These are phyloP conservation scores for Sepiola atlantica DNA, from an alignment of 2,888 invertebrate genomes.

Conservation along the genomic window DNA sequence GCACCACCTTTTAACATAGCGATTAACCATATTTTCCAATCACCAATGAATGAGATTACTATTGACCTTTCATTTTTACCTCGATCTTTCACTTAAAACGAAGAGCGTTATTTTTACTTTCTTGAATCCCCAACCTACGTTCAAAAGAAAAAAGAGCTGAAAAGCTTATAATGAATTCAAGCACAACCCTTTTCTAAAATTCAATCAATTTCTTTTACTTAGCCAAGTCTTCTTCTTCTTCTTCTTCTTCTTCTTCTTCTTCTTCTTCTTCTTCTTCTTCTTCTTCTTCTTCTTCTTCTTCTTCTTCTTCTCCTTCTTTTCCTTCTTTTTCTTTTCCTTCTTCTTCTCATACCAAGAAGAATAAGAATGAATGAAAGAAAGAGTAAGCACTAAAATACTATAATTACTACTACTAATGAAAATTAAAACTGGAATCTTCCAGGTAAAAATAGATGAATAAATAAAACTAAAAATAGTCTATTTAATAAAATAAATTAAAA, in stretches of 20 bases:
- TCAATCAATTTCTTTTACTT: neutral
- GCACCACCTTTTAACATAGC: no score
- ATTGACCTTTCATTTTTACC: neutral
- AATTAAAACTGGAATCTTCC: neutral
- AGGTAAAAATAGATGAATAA: neutral
- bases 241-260: no score
- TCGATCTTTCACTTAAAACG: neutral
- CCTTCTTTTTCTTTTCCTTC: no score
- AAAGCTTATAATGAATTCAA: neutral
- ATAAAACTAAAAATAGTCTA: neutral
- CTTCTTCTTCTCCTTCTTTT: no score
- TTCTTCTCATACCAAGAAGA: neutral
- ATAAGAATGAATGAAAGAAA: neutral
- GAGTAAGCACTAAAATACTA: neutral
- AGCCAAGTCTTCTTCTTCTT: neutral
- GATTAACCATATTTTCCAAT: neutral
- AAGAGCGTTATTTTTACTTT: neutral
- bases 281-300: neutral
- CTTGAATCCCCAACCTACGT: neutral
- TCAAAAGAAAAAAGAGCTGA: neutral
- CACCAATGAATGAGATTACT: constrained; percentile 32
- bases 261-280: no score
- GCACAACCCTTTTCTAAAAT: neutral
- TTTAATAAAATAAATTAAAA: no score
- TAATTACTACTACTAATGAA: neutral